Evolutionary conservation across 2,113 vertebrate genomes (phyloP).

Genomic region (Acanthisitta chloris): DNA sequence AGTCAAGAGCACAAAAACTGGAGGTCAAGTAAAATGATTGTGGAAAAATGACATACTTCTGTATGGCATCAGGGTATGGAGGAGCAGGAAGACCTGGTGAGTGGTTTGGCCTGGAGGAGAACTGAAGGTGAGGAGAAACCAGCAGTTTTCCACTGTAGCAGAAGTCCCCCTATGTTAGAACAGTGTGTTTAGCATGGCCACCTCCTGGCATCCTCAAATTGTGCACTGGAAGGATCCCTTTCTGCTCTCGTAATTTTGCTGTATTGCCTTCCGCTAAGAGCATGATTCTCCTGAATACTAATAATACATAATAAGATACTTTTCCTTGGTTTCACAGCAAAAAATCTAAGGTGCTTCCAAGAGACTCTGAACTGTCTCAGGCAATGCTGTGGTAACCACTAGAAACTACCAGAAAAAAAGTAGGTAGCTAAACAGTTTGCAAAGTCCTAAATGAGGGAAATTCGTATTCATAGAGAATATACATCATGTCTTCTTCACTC

Average conservation of each 20-base stretch:
- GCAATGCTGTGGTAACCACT: rapidly evolving
- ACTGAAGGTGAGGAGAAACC: neutral
- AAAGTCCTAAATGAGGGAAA: neutral
- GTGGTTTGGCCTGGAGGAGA: neutral
- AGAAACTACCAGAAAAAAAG: too few species aligned
- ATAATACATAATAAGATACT: neutral
- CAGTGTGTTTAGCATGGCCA: neutral
- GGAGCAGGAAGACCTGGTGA: neutral
- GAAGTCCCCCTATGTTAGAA: neutral
- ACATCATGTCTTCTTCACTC: neutral
- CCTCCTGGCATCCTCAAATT: neutral
- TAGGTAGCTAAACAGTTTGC: neutral
- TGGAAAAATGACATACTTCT: neutral
- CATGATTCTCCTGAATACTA: neutral
- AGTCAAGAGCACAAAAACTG: neutral
- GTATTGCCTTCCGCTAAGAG: neutral
- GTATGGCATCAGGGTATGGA: neutral
- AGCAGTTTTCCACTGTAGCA: neutral
- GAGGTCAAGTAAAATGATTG: neutral
- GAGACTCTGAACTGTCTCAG: neutral
- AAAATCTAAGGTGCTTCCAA: neutral
- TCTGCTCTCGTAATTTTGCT: neutral
- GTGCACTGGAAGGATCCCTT: neutral
- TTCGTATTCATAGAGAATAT: neutral
- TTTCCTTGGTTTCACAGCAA: neutral